Conservation (phyloP, 2,797 vertebrate genomes). For the Benthosema pterotum region DNA sequence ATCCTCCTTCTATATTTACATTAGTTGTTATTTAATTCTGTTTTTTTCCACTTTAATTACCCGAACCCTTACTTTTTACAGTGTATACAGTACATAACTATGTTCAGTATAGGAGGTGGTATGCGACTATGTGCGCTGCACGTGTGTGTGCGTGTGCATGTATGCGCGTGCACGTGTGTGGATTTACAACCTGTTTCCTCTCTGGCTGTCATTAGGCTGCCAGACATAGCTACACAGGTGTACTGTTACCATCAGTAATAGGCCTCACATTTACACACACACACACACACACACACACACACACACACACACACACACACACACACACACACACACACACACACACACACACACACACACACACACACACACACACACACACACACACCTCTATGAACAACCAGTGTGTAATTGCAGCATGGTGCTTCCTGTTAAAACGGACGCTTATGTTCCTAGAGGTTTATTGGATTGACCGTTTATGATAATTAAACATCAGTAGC, state of each 20-base stretch:
- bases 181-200: slow-evolving; percentile 69
- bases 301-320: slow-evolving; percentile 29
- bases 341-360: slow-evolving; percentile 28
- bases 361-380: slow-evolving; percentile 21
- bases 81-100: slow-evolving; percentile 36
- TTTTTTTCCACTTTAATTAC: neutral
- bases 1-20: neutral
- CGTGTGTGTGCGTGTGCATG: neutral
- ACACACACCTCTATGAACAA: slow-evolving; percentile 39
- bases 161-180: neutral
- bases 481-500: too few relatives aligned
- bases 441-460: slow-evolving; percentile 4
- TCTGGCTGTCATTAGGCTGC: slow-evolving; percentile 14
- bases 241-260: slow-evolving; percentile 72
- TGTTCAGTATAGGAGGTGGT: slow-evolving; percentile 36
- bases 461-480: slow-evolving; percentile 3
- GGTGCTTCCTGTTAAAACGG: slow-evolving; percentile 48
- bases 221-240: slow-evolving; percentile 67
- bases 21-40: neutral
- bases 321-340: slow-evolving; percentile 6
- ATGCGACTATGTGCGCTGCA: slow-evolving; percentile 23
- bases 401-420: slow-evolving; percentile 27
- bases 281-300: neutral
- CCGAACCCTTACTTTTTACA: neutral
- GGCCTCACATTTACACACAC: slow-evolving; percentile 59